These are phyloP conservation scores for Reticulitermes lucifugus DNA, from an alignment of 2,888 invertebrate species.

Conservation along the genomic window DNA sequence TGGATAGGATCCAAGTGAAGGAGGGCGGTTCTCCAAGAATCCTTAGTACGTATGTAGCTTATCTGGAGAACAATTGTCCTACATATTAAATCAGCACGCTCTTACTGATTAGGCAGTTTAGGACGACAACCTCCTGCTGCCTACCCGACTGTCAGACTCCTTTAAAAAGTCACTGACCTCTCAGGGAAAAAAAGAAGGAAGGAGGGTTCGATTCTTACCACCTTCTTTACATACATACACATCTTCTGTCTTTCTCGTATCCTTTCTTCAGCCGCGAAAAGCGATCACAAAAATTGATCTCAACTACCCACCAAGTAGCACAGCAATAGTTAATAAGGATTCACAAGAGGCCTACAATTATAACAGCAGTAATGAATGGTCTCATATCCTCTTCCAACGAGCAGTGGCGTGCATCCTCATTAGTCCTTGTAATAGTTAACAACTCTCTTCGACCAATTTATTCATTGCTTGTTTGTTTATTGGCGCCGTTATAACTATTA, in stretches of 20 bases:
- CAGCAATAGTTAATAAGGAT: not conserved
- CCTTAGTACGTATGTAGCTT: not conserved
- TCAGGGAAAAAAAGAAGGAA: not conserved
- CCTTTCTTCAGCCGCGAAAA: slow-evolving; percentile 18
- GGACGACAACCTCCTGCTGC: not conserved
- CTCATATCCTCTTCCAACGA: not conserved
- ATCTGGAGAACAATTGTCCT: not conserved
- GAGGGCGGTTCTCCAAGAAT: not conserved
- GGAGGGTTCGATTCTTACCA: not conserved
- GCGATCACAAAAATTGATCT: slow-evolving; percentile 14
- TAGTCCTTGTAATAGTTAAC: too few relatives aligned
- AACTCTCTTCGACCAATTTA: too few relatives aligned
- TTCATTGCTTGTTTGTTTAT: too few relatives aligned
- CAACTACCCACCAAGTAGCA: not conserved
- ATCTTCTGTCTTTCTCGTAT: not conserved
- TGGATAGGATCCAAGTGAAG: too few relatives aligned
- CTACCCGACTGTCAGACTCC: slow-evolving; percentile 12
- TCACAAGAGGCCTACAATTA: not conserved
- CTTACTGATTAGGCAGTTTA: slow-evolving; percentile 4
- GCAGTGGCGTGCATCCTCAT: too few relatives aligned
- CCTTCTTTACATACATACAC: slow-evolving; percentile 15
- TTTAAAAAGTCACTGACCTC: slow-evolving; percentile 22
- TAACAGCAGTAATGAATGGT: not conserved
- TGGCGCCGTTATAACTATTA: too few relatives aligned
- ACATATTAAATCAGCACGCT: slow-evolving; percentile 5